Base-by-base conservation (phyloP, 2,888 invertebrate species). In the Spicauda simplicius region DNA sequence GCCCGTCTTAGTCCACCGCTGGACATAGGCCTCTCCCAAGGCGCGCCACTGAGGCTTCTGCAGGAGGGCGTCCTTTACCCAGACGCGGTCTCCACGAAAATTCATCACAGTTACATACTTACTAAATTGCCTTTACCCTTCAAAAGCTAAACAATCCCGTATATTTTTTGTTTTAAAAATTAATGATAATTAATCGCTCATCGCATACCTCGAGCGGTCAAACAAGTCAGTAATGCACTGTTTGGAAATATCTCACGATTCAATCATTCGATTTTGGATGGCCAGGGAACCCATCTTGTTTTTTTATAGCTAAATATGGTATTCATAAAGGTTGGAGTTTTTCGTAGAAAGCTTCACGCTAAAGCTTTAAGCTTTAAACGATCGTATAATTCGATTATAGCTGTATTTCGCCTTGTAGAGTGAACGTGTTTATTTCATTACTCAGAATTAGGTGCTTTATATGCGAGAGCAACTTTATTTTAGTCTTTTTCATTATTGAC, bases 171-270 rank as follows among this genome's bases (percentile, higher is more conserved):
- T 4, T 25, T 25, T 25, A 25, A 25, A 25, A 25, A 25, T 25
- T 25, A 25, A 25, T 25, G 3, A 25, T 54, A 41, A 18, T 30
- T 11, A 0, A 33, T 48, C 45, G 66, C 55, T 54, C 16, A 11
- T 12, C n/a, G 25, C 37, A 33, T 45, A n/a, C 45, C n/a, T 45
- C 14, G 10, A 12, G 11, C 2, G 5, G 16, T 66, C 6, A 3
- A 7, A 41, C 62, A 58, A 59, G 33, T 19, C 16, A 68, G 63
- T 61, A 79, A 77, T 80, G 73, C 74, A 80, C 79, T 80, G 83
- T 81, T 80, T 77, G 74, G 74, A 78, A 77, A 74, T 76, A 77
- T 82, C 81, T 77, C 80, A 80, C 79, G 82, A 76, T 74, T 73
- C 77, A 78, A 80, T 83, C 82, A 76, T 76, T 50, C 61, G 73